Evolutionary conservation across 2,888 invertebrate species (phyloP).

Genomic region (Ormyrus pomaceus): DNA sequence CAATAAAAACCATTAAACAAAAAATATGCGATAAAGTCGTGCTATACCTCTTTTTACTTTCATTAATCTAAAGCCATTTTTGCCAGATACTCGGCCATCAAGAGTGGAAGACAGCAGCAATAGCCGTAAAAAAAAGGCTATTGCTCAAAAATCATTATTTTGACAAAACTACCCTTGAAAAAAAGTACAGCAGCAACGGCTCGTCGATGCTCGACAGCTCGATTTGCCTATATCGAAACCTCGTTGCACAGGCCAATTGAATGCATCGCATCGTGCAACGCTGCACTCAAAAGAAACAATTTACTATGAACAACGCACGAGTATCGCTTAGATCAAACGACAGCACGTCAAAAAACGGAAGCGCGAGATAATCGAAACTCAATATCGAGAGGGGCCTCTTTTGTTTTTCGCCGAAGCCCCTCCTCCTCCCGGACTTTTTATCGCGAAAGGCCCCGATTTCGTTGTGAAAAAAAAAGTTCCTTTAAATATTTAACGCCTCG

Average conservation of each 20-base stretch:
- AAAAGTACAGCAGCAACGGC: background rate
- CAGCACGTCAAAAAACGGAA: conserved; percentile 16
- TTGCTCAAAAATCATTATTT: no score
- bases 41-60: background rate
- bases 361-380: conserved; percentile 38
- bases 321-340: background rate
- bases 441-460: no score
- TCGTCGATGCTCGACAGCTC: background rate
- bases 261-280: background rate
- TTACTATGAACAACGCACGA: background rate
- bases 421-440: no score
- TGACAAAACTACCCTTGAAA: background rate
- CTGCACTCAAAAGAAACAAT: conserved; percentile 27
- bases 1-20: no score
- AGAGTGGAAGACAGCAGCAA: no score
- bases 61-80: no score
- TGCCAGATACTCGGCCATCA: no score
- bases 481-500: no score
- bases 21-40: conserved; percentile 25
- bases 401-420: no score
- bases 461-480: no score
- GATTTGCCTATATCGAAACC: no score
- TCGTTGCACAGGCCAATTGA: conserved; percentile 3
- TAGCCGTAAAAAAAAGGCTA: no score
- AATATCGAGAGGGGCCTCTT: conserved; percentile 9